Conservation (phyloP, 2,797 vertebrate species). For the Peromyscus melanophrys region DNA sequence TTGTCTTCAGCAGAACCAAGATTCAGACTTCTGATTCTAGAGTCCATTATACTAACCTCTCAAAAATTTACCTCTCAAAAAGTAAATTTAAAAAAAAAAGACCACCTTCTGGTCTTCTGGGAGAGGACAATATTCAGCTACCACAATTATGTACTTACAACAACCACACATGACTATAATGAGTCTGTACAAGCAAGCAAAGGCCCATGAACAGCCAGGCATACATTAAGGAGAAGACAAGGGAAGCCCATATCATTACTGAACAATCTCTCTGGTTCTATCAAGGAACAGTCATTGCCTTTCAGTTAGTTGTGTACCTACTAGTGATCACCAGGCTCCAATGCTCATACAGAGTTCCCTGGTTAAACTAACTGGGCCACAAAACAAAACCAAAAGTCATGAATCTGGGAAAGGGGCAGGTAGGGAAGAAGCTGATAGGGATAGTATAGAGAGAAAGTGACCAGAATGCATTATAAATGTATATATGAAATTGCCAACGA, state of each 20-base stretch:
- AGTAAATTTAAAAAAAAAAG: background rate
- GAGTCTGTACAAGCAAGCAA: background rate
- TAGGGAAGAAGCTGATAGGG: background rate
- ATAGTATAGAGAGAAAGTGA: background rate
- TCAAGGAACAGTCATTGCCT: background rate
- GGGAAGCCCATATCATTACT: background rate
- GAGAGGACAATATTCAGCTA: background rate
- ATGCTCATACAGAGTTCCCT: background rate
- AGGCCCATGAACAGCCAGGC: background rate
- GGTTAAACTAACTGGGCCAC: background rate
- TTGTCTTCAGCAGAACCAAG: slow-evolving; percentile 32
- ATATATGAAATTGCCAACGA: background rate
- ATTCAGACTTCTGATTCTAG: slow-evolving; percentile 50
- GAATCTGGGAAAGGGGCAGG: background rate
- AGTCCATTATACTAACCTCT: slow-evolving; percentile 32
- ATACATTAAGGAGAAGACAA: background rate
- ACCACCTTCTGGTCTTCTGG: background rate
- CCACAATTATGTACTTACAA: background rate
- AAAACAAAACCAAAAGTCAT: background rate
- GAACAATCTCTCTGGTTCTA: background rate
- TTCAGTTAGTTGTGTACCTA: background rate
- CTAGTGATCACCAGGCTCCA: background rate
- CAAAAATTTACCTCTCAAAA: background rate
- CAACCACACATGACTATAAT: background rate
- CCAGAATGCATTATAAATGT: background rate